phyloP scores from a whole-genome alignment of 2,888 invertebrate species.

The Euphydryas editha region DNA sequence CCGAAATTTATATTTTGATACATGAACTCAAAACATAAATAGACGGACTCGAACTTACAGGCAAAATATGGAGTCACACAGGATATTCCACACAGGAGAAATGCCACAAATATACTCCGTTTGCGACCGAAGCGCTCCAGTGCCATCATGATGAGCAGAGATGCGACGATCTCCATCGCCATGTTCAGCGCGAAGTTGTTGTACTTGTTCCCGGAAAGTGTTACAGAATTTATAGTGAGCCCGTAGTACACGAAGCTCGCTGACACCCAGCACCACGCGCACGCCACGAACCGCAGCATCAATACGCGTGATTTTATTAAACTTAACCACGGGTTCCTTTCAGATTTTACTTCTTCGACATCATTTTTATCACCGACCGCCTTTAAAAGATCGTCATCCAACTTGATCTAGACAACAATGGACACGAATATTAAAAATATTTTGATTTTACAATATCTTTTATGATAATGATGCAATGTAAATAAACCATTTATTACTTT shows the following conservation, averaged over 20 bases:
- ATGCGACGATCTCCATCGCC: constrained; percentile 77
- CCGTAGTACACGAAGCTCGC: constrained; percentile 92
- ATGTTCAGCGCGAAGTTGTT: constrained; percentile 86
- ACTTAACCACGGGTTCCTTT: constrained; percentile 57
- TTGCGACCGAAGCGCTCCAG: constrained; percentile 71
- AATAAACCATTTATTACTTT: constrained; percentile 59
- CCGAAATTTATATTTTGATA: no score
- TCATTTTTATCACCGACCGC: constrained; percentile 48
- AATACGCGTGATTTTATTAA: constrained; percentile 61
- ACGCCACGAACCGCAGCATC: constrained; percentile 58
- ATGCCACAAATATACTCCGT: constrained; percentile 66
- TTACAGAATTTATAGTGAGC: constrained; percentile 89
- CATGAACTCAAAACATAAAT: neutral
- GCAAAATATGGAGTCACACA: constrained; percentile 66
- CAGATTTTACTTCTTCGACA: constrained; percentile 30
- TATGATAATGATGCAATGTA: neutral
- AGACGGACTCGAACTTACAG: constrained; percentile 50
- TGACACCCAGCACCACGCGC: constrained; percentile 87
- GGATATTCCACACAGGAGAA: constrained; percentile 65
- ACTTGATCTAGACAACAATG: constrained; percentile 48
- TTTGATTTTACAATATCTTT: neutral
- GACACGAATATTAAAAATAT: neutral
- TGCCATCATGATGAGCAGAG: constrained; percentile 73
- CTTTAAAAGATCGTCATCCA: constrained; percentile 61
- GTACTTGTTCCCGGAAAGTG: constrained; percentile 79